A percentile compares a stretch with the other conserved stretches of the same genome.
phyloP scores from a whole-genome alignment of 2,888 invertebrate genomes.

The Synergus itoensis region DNA sequence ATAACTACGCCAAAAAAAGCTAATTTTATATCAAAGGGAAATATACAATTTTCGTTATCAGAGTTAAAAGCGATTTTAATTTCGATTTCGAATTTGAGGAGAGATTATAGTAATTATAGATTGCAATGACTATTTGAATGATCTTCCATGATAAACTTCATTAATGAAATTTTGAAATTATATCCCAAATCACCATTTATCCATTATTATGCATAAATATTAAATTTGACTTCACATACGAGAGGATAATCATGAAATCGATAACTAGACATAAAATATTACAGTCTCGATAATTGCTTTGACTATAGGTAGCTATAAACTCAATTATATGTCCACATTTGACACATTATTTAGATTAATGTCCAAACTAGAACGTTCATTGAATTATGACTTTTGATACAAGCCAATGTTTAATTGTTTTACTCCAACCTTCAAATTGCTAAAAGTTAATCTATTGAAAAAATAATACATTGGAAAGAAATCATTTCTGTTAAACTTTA shows the following conservation, averaged over 20 bases:
- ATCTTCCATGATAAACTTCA: background rate
- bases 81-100: background rate
- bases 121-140: background rate
- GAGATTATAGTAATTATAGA: background rate
- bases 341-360: background rate
- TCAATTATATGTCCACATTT: background rate
- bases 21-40: background rate
- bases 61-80: background rate
- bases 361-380: background rate
- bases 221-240: background rate
- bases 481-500: background rate
- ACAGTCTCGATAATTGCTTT: background rate
- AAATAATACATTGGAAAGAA: background rate
- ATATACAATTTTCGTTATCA: background rate
- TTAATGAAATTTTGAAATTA: background rate
- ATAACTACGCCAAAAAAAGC: background rate
- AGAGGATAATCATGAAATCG: background rate
- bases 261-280: conserved; percentile 19
- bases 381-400: background rate
- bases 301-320: background rate
- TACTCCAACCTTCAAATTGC: background rate
- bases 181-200: background rate
- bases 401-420: background rate
- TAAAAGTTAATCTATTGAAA: background rate
- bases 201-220: conserved; percentile 19